Percentiles rank a stretch among this genome's conserved stretches.
phyloP scores from a whole-genome alignment of 2,113 vertebrate species.

The Zosterops pallidus region DNA sequence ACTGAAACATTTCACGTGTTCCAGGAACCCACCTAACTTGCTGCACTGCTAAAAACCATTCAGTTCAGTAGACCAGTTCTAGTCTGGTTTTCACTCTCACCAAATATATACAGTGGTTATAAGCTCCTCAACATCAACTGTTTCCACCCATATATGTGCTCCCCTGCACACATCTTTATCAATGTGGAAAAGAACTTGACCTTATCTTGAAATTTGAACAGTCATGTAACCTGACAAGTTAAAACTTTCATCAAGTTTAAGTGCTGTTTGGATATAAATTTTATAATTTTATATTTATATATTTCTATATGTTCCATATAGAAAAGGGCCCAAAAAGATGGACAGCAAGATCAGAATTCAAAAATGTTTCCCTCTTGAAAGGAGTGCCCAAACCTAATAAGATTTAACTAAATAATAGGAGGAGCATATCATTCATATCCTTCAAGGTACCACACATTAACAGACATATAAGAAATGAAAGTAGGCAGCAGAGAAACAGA shows the following conservation, averaged over 20 bases:
- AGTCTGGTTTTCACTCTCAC: neutral
- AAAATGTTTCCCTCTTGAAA: neutral
- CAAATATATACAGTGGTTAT: neutral
- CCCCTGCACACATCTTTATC: fast-evolving
- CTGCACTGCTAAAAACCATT: neutral
- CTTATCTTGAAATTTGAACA: neutral
- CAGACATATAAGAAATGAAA: neutral
- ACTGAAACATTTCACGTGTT: fast-evolving
- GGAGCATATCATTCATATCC: fast-evolving
- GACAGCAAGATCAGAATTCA: neutral
- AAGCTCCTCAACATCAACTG: neutral
- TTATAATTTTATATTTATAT: no score
- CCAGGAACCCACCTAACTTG: neutral
- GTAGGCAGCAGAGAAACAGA: neutral
- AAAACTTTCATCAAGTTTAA: neutral
- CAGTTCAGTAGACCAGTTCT: neutral
- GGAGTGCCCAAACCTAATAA: fast-evolving
- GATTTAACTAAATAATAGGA: neutral
- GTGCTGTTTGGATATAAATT: neutral
- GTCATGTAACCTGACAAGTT: neutral
- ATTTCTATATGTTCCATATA: neutral
- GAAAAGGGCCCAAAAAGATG: neutral
- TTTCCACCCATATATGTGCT: neutral
- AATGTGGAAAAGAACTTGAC: neutral
- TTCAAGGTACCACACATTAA: neutral